Conservation (phyloP, 2,888 invertebrate species). For the Nephrotoma appendiculata region DNA sequence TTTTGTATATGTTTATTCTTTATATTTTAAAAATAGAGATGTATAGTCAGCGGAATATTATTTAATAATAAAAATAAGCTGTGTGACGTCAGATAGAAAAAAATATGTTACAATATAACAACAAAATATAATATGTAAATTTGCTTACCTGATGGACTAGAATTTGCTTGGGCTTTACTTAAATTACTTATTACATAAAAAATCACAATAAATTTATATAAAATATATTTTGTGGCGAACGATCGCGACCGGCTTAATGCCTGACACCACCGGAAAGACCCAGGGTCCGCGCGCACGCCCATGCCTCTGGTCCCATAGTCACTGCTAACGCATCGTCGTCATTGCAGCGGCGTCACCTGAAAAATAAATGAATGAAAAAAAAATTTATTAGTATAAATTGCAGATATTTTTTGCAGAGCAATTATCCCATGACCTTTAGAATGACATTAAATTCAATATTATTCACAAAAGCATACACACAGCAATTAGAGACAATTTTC, state of each 20-base stretch:
- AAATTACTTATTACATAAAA: neutral
- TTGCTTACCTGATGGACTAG: slow-evolving; percentile 8
- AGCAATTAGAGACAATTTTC: neutral
- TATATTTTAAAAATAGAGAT: neutral
- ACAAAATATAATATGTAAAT: neutral
- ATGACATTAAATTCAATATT: neutral
- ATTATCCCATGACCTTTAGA: neutral
- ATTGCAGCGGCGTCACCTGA: slow-evolving; percentile 49
- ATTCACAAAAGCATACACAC: neutral
- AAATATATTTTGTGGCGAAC: slow-evolving; percentile 35
- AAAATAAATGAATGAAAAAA: slow-evolving; percentile 17
- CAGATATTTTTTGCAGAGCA: neutral
- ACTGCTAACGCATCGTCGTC: slow-evolving; percentile 63
- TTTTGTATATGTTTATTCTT: neutral
- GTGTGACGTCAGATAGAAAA: neutral
- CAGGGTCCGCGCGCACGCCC: slow-evolving; percentile 80
- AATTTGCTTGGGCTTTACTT: slow-evolving; percentile 14
- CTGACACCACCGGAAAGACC: slow-evolving; percentile 50
- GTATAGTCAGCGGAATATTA: neutral
- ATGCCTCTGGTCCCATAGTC: slow-evolving; percentile 82
- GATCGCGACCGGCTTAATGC: slow-evolving; percentile 44
- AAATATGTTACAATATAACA: neutral
- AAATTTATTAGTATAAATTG: neutral
- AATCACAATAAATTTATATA: slow-evolving; percentile 25
- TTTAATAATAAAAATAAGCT: neutral